phyloP scores from a whole-genome alignment of 2,888 invertebrate species.

The Horisme vitalbata region DNA sequence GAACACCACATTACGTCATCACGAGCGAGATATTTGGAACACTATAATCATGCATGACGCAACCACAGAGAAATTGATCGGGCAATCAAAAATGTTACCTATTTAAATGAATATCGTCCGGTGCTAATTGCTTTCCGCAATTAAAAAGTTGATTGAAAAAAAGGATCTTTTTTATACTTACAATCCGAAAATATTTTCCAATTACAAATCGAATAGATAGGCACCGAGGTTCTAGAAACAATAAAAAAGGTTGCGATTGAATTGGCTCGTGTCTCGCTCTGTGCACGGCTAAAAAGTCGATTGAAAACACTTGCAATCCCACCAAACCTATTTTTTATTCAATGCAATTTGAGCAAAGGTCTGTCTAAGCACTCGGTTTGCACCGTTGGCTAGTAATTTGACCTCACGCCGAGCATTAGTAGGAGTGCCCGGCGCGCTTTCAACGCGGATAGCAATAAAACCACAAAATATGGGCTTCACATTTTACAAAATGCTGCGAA shows the following conservation, averaged over 20 bases:
- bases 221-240: no score
- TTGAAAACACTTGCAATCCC: conserved; percentile 60
- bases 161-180: conserved; percentile 21
- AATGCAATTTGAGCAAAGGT: conserved; percentile 59
- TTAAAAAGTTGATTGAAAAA: conserved; percentile 19
- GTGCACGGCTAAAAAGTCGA: conserved; percentile 41
- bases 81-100: conserved; percentile 23
- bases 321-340: conserved; percentile 62
- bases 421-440: conserved; percentile 63
- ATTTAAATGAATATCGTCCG: conserved; percentile 33
- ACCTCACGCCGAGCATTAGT: conserved; percentile 69
- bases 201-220: conserved; percentile 36
- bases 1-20: conserved; percentile 29
- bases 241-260: conserved; percentile 30
- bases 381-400: conserved; percentile 65
- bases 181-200: conserved; percentile 33
- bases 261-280: conserved; percentile 27
- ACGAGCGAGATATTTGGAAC: conserved; percentile 30
- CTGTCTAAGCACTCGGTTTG: conserved; percentile 62
- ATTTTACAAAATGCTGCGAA: conserved; percentile 57
- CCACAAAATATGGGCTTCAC: conserved; percentile 59
- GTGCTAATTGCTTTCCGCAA: conserved; percentile 32
- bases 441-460: conserved; percentile 66
- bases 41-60: conserved; percentile 27
- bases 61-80: conserved; percentile 32